Evolutionary conservation across 2,888 invertebrate genomes (phyloP), one percentile per base, ranked within the genome.

Genomic region (Prosopocoilus inquinatus): DNA sequence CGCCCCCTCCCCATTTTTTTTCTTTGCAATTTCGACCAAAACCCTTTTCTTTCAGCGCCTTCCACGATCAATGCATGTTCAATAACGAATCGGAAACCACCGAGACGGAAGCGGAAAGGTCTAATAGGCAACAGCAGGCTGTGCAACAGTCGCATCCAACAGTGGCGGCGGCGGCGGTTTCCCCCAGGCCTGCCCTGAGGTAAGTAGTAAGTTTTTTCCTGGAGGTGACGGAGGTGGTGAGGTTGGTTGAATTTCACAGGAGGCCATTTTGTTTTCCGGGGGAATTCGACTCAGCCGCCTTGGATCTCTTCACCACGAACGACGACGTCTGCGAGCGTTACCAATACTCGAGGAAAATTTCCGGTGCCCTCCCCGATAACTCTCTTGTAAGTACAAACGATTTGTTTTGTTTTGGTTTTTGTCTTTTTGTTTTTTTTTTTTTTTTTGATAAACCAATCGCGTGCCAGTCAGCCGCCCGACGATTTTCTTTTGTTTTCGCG

Each of bases 51-150:
- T 61, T 33, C 57, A 67, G 65, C 12, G 62, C 69, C 1, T 58
- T 67, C 28, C 59, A 62, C 15, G 57, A 64, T 32, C 54, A 55
- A 3, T 68, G 68, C 45, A 70, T 73, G 67, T 74, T 75, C 51
- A 47, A 57, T 65, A 28, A 68, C 3, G 73, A 74, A 49, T 72
- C 74, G 3, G 75, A 75, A 47, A 70, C 70, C 1, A 72, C 73
- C 3, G 74, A 73, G 46, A 65, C 64, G 20, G 74, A 75, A 32
- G 3, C 51, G 9, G 50, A 55, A 9, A 58, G 56, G 7, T 36
- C 46, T 28, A 47, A 16, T 32, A 58, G 39, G 46, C 45, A 48
- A 35, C n/a, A 28, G 28, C 53, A 15, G 20, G 44, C 16, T 5
- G 7, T 13, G 34, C 16, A 45, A 12, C 45, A 34, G 20, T 4